Evolutionary conservation across 2,888 invertebrate genomes (phyloP).

Genomic region (Dolichopus griseipennis): DNA sequence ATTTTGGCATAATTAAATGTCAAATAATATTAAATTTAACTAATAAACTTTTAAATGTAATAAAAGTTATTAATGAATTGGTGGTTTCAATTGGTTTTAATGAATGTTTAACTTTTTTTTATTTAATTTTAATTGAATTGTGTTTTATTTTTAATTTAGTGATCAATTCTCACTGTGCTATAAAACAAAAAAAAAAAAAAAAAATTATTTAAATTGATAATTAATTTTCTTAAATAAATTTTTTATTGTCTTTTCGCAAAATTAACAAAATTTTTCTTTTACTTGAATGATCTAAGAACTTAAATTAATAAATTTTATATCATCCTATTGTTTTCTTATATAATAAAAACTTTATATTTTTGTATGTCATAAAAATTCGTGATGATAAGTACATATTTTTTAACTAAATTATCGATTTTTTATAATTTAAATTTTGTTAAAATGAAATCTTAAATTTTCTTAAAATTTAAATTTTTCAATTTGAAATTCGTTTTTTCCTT

Average conservation of each 20-base stretch:
- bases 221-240: not conserved
- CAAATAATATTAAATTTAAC: not conserved
- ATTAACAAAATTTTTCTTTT: not conserved
- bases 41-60: no score
- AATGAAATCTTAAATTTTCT: no score
- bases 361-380: not conserved
- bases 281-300: not conserved
- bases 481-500: not conserved
- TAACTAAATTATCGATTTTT: no score
- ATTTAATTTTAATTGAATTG: not conserved
- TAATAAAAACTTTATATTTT: no score
- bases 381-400: not conserved
- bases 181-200: not conserved
- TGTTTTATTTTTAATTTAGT: not conserved
- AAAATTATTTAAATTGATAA: not conserved
- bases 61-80: not conserved
- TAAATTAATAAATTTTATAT: not conserved
- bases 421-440: no score
- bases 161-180: not conserved
- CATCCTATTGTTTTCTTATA: no score
- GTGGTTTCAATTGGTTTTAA: not conserved
- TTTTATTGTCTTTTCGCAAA: not conserved
- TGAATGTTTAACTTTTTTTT: not conserved
- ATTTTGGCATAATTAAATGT: no score
- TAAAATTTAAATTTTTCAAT: no score